A percentile compares a stretch with the other conserved stretches of the same genome.
Conservation (phyloP, 2,113 vertebrate species). For the Nothobranchius kuhntae region DNA sequence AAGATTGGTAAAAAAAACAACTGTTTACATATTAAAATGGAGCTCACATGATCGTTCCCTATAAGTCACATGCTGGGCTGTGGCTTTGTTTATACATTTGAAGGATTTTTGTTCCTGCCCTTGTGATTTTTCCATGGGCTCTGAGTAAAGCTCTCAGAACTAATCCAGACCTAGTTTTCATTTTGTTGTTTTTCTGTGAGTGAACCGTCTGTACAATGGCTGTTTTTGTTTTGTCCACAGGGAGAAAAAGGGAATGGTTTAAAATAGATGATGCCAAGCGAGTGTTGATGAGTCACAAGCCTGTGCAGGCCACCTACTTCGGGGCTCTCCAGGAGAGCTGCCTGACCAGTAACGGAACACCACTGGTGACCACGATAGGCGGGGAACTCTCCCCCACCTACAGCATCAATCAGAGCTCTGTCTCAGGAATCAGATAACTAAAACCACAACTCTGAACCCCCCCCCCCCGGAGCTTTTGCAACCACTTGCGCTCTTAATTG, state of each 20-base stretch:
- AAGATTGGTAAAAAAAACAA: slow-evolving; percentile 87
- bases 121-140: slow-evolving; percentile 23
- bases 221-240: slow-evolving; percentile 77
- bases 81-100: slow-evolving; percentile 16
- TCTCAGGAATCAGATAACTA: slow-evolving; percentile 98
- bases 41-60: slow-evolving; percentile 33
- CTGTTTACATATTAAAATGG: slow-evolving; percentile 27
- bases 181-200: not conserved
- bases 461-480: slow-evolving; percentile 68
- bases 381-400: slow-evolving; percentile 84
- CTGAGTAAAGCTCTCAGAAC: slow-evolving; percentile 5
- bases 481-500: slow-evolving; percentile 78
- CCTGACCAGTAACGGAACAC: slow-evolving; percentile 93
- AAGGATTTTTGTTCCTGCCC: slow-evolving; percentile 24
- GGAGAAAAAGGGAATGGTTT: slow-evolving; percentile 99
- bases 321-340: slow-evolving; percentile 90
- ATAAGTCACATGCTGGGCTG: slow-evolving; percentile 39
- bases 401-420: slow-evolving; percentile 88
- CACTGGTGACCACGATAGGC: slow-evolving; percentile 84
- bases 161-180: slow-evolving; percentile 1
- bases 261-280: slow-evolving; percentile 93
- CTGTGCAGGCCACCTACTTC: slow-evolving; percentile 97
- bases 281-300: slow-evolving; percentile 95
- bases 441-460: slow-evolving; percentile 67
- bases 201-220: slow-evolving; percentile 23